Conservation (phyloP, 2,888 invertebrate species). For the Timema podura region DNA sequence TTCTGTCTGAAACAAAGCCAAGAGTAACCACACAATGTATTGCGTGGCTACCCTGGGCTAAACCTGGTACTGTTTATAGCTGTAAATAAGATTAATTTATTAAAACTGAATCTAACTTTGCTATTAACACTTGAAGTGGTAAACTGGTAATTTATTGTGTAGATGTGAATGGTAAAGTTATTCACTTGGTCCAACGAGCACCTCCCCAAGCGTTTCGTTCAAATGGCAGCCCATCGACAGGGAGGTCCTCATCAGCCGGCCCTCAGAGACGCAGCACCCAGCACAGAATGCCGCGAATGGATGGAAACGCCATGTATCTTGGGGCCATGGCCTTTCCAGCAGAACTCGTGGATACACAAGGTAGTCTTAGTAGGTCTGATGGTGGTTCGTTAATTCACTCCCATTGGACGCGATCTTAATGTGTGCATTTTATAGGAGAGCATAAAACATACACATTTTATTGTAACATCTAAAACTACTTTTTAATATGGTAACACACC, state of each 20-base stretch:
- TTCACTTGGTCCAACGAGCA: constrained; percentile 85
- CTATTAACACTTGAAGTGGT: constrained; percentile 13
- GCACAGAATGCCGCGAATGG: constrained; percentile 37
- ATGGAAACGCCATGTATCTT: constrained; percentile 54
- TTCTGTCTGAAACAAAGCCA: too few relatives aligned
- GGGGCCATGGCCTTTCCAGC: constrained; percentile 57
- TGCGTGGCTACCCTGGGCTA: too few relatives aligned
- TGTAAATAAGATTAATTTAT: too few relatives aligned
- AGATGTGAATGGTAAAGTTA: constrained; percentile 89
- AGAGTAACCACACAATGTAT: too few relatives aligned
- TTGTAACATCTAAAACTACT: too few relatives aligned
- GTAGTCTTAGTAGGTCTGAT: background rate
- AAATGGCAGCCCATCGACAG: constrained; percentile 34
- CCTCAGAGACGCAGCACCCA: background rate
- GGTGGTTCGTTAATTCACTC: too few relatives aligned
- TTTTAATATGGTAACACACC: too few relatives aligned
- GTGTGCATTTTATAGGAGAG: too few relatives aligned
- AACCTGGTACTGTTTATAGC: too few relatives aligned
- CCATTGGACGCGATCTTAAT: too few relatives aligned
- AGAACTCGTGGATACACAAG: constrained; percentile 42
- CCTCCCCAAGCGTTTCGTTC: constrained; percentile 58
- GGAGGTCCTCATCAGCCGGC: constrained; percentile 24
- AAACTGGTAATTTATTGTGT: constrained; percentile 28
- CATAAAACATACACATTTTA: too few relatives aligned
- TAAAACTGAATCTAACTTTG: too few relatives aligned